Conservation (phyloP, 2,888 invertebrate species). For the Globia sparganii region DNA sequence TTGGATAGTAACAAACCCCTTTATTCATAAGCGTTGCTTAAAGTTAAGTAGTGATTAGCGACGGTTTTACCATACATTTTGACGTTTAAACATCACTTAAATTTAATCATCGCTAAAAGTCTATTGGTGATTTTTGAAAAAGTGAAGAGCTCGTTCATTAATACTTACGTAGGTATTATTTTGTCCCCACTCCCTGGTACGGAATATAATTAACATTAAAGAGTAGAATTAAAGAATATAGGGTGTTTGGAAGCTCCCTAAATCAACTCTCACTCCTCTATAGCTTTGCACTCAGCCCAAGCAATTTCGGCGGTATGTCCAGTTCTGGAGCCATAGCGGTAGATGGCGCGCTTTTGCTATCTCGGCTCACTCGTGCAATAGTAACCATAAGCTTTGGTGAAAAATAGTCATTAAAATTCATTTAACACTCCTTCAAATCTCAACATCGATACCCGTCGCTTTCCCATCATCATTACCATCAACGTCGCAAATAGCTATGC, state of each 20-base stretch:
- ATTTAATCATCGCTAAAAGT: background rate
- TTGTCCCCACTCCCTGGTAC: background rate
- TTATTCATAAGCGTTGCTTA: background rate
- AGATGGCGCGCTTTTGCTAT: background rate
- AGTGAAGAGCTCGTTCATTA: background rate
- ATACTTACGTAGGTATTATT: background rate
- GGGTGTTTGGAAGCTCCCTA: too few species aligned
- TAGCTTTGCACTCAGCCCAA: too few species aligned
- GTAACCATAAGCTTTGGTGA: background rate
- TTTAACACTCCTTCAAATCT: background rate
- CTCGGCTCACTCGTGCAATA: background rate
- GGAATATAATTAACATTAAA: background rate
- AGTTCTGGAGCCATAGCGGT: background rate
- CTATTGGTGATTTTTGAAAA: background rate
- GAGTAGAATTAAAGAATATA: too few species aligned
- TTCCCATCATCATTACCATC: background rate
- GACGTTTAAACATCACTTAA: background rate
- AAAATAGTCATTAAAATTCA: background rate
- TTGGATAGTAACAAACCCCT: too few species aligned
- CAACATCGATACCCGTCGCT: background rate
- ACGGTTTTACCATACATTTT: background rate
- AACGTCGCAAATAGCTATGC: background rate
- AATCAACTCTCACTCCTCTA: too few species aligned
- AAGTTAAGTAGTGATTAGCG: background rate
- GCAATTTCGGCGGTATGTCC: background rate